These are phyloP conservation scores for Florisuga fusca DNA, from an alignment of 2,797 vertebrate genomes.

Conservation along the genomic window DNA sequence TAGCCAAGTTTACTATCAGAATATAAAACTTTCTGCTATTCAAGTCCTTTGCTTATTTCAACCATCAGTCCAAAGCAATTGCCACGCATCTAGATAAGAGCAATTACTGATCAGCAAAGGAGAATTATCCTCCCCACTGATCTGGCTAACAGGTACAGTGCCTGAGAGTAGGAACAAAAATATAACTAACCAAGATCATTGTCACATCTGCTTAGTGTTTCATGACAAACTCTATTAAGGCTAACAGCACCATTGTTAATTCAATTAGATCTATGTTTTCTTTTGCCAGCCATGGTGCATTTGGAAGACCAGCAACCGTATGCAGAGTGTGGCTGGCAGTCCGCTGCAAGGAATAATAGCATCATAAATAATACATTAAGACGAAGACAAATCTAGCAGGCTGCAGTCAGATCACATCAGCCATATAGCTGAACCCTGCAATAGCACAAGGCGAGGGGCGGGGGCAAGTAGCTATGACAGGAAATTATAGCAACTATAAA, in stretches of 20 bases:
- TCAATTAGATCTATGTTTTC: constrained; percentile 71
- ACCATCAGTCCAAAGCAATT: constrained; percentile 39
- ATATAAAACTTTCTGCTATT: constrained; percentile 73
- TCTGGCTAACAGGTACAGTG: constrained; percentile 31
- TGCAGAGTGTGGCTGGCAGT: constrained; percentile 41
- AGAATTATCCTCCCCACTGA: constrained; percentile 60
- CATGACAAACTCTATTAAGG: constrained; percentile 65
- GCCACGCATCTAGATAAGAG: constrained; percentile 51
- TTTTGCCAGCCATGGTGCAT: constrained; percentile 64
- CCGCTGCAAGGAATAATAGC: constrained; percentile 65
- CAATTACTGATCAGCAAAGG: constrained; percentile 48
- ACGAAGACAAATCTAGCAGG: constrained; percentile 43
- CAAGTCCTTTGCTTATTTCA: constrained; percentile 61
- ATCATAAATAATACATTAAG: constrained; percentile 72
- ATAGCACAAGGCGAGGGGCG: background rate
- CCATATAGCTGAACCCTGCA: constrained; percentile 44
- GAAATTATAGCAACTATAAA: constrained; percentile 58
- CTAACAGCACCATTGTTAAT: constrained; percentile 70
- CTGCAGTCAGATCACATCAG: constrained; percentile 62
- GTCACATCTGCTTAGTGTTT: constrained; percentile 60
- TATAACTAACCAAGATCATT: constrained; percentile 38
- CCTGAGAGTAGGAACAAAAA: constrained; percentile 40
- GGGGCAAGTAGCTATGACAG: constrained; percentile 29
- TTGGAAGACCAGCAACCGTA: constrained; percentile 70
- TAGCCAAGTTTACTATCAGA: constrained; percentile 74